These are phyloP conservation scores for Cheilosia pagana DNA, from an alignment of 2,888 invertebrate species.

Conservation along the genomic window DNA sequence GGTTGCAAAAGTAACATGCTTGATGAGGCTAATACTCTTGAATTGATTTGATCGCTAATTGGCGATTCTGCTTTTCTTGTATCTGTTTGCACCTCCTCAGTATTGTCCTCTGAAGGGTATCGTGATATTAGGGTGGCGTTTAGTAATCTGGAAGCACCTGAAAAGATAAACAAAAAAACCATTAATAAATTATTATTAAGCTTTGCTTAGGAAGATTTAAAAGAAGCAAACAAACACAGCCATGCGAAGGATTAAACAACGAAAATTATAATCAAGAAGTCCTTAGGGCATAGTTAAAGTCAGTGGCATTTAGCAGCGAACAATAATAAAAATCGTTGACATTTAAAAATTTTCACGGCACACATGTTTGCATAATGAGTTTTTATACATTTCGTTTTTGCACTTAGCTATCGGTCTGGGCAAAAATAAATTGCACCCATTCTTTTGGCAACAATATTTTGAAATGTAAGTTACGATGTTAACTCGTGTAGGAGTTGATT, in stretches of 20 bases:
- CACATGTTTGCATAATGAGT: slow-evolving; percentile 39
- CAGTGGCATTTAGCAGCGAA: slow-evolving; percentile 57
- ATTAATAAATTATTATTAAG: slow-evolving; percentile 24
- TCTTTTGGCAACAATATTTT: too few relatives aligned
- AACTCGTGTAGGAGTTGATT: too few relatives aligned
- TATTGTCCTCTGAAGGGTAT: slow-evolving; percentile 59
- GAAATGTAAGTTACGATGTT: too few relatives aligned
- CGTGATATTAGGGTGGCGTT: slow-evolving; percentile 60
- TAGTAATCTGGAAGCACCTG: slow-evolving; percentile 77
- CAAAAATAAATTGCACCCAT: too few relatives aligned
- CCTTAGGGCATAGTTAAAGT: slow-evolving; percentile 47
- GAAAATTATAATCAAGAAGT: slow-evolving; percentile 7
- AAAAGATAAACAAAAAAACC: slow-evolving; percentile 42
- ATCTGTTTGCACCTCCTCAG: slow-evolving; percentile 59
- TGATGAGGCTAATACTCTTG: slow-evolving; percentile 84
- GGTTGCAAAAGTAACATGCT: slow-evolving; percentile 97
- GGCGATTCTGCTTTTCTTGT: slow-evolving; percentile 69
- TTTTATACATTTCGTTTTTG: background rate
- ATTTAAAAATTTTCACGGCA: slow-evolving; percentile 45
- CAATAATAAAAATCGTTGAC: slow-evolving; percentile 27
- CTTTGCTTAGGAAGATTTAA: background rate
- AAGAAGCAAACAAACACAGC: slow-evolving; percentile 5
- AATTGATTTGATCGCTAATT: slow-evolving; percentile 77
- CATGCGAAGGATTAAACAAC: slow-evolving; percentile 30
- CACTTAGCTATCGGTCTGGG: too few relatives aligned